Evolutionary conservation across 2,797 vertebrate species (phyloP), one percentile per base, ranked within the genome.

Genomic region (Manis javanica): DNA sequence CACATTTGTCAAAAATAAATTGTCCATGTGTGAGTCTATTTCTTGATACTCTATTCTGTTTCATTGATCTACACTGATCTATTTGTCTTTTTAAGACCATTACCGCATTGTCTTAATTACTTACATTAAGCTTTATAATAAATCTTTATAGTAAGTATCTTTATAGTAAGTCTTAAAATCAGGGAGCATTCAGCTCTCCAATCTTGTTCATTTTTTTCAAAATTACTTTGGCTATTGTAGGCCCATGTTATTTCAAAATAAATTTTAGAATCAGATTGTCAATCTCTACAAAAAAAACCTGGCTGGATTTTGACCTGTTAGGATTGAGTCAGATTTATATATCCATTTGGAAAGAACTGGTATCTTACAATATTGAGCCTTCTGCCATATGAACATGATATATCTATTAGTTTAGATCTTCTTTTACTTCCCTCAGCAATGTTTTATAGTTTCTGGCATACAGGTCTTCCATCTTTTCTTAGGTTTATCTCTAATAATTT

Each of bases 201-300:
- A 63, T 37, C 53, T 53, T 83, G 53, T 66, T 86, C 79, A 86
- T 92, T 57, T 84, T 94, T 94, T 69, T 55, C 59, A 93, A 89
- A 87, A 61, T 51, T 90, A 51, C 75, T 42, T 61, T 83, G 46
- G 57, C 37, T 93, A 78, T 78, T 87, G 23, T 88, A 86, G 31
- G 64, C 55, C 49, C 18, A 81, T 75, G 23, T 18, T 64, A 64
- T 89, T 86, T 86, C 14, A 26, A 90, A 97, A 71, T 68, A 55
- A 66, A 93, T 53, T 93, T 96, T 59, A 86, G 49, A 74, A 78
- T 92, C 84, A 72, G 57, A 72, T 29, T 93, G 90, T 26, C 53
- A 72, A 82, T 87, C 84, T 93, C 55, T 86, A 89, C 9, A n/a
- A 71, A 34, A 83, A 88, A 42, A 83, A 49, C 19, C 61, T 92